Percentiles rank a stretch among this genome's conserved stretches.
These are phyloP conservation scores for Dicycla oo DNA, from an alignment of 2,888 invertebrate species.

Conservation along the genomic window DNA sequence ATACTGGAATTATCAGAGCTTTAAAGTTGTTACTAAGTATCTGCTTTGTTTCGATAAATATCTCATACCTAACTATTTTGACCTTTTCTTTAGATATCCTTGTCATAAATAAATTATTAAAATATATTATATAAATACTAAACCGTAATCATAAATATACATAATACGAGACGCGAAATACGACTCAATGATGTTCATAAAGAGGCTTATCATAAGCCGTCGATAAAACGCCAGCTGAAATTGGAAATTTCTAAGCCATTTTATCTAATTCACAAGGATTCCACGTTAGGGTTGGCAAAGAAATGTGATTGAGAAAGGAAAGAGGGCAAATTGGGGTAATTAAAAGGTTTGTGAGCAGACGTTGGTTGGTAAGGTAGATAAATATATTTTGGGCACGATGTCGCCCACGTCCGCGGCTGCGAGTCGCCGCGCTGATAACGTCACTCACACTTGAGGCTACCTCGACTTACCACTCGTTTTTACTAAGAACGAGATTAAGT, in stretches of 20 bases:
- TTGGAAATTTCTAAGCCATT: constrained; percentile 55
- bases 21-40: too few relatives aligned
- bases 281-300: constrained; percentile 44
- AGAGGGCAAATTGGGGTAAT: constrained; percentile 77
- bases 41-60: background rate
- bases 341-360: constrained; percentile 81
- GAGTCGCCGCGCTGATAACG: constrained; percentile 80
- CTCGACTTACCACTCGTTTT: constrained; percentile 75
- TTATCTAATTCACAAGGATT: constrained; percentile 42
- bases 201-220: constrained; percentile 55
- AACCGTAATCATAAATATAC: constrained; percentile 38
- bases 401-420: constrained; percentile 70
- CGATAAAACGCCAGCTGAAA: constrained; percentile 53
- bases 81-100: too few relatives aligned
- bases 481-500: constrained; percentile 77
- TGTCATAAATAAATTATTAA: constrained; percentile 22
- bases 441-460: constrained; percentile 82
- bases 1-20: background rate
- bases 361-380: constrained; percentile 74
- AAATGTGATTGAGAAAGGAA: constrained; percentile 56
- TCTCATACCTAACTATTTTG: background rate
- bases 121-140: constrained; percentile 29
- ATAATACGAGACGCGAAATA: constrained; percentile 37
- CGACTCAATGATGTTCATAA: constrained; percentile 57
- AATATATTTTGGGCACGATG: constrained; percentile 73